Evolutionary conservation across 1,140 invertebrate species (phyloP), one percentile per base, ranked within the genome.

Genomic region (Drosophila tani): DNA sequence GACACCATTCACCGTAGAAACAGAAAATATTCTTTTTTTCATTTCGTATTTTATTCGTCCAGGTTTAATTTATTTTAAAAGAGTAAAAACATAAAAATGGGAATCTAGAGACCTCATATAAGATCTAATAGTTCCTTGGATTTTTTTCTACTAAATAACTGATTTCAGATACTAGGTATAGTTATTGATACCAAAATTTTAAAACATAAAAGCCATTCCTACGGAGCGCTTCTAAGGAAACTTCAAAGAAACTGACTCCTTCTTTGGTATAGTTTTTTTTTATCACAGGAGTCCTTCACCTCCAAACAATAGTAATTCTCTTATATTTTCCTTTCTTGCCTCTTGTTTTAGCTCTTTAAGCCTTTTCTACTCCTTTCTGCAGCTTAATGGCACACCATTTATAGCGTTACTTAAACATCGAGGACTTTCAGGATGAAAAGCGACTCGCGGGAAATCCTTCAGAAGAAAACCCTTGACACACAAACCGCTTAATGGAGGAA

Each of bases 321-420:
- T 12, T 45, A 12, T 24, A 58, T 45, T 65, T 53, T 9, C 12
- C 0, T 24, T 27, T 24, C 47, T 12, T 55, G n/a, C 29, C 32
- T 35, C n/a, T 49, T 53, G 21, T 27, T 64, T 29, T 15, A 43
- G 38, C 27, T 29, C 14, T 38, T 8, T 14, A 38, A 63, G 12
- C 64, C 35, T 49, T 21, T 64, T 21, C 21, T 24, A 11, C 19
- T 46, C 12, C 21, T 27, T 12, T 43, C 6, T 46, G 21, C 5
- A 27, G 14, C 46, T 50, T 73, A 71, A 73, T 59, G 69, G 66
- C 51, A 59, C 59, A 73, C 45, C 69, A 49, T 71, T 71, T 71
- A 70, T 21, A 24, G 65, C 66, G 65, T 69, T 71, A 70, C 68
- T 70, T 70, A 49, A 43, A 69, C 27, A 73, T 73, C 69, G 53